Evolutionary conservation across 2,797 vertebrate genomes (phyloP), one percentile per base, ranked within the genome.

Genomic region (Peromyscus nudipes): DNA sequence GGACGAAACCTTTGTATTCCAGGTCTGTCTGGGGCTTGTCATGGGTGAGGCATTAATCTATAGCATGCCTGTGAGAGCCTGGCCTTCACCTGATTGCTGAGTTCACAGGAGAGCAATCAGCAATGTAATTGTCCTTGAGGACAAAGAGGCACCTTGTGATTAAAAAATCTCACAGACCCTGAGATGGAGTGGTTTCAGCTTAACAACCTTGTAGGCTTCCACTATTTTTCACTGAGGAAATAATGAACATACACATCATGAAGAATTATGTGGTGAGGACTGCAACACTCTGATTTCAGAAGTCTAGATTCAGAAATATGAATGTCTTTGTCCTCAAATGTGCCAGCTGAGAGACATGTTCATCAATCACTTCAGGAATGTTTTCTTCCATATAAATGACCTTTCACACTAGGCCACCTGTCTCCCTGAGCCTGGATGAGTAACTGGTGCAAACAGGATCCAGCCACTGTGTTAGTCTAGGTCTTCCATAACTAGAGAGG

Each of bases 301-400:
- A 88, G 76, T n/a, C 88, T 91, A 84, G 75, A 65, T 76, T 92
- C 81, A 91, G 95, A 94, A 96, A 88, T 92, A 94, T 67, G 79
- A 90, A 96, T 71, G 81, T 43, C 76, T 64, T 73, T 64, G 65
- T 89, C 75, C 75, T 71, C 90, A 79, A 14, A 46, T 52, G 40
- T 29, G 90, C 85, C 91, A 76, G 43, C 64, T 60, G n/a, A 76
- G 46, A 89, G 90, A 92, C 86, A 73, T 19, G 21, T 31, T 84
- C 96, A 97, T 97, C 92, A 16, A 57, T 97, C 95, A 95, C 89
- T 60, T 73, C 81, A 49, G 37, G 29, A 84, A 76, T 9, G 92
- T 0, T 82, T 95, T 82, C 67, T 57, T 94, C 82, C n/a, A 87
- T 65, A 95, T 76, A 89, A 94, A 97, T 11, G 71, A 75, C 86